These are phyloP conservation scores for Cryptus armator DNA, from an alignment of 2,888 invertebrate species.

Conservation along the genomic window DNA sequence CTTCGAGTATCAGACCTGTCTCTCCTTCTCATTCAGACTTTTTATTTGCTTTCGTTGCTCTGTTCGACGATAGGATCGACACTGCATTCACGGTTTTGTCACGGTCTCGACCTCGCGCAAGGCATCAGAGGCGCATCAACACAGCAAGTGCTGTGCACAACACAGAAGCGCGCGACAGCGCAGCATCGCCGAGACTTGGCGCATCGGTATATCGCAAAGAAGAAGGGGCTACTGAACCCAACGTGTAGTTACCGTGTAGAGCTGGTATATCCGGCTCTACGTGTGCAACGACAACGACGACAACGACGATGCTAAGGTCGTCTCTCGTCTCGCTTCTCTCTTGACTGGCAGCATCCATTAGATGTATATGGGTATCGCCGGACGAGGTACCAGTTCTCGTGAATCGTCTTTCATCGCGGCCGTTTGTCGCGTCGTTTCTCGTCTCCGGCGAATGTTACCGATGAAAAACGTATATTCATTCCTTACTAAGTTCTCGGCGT, in stretches of 20 bases:
- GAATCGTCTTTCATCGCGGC: conserved; percentile 67
- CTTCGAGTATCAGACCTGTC: conserved; percentile 50
- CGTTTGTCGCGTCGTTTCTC: conserved; percentile 67
- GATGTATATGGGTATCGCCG: conserved; percentile 57
- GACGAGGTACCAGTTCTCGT: conserved; percentile 74
- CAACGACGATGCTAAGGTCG: conserved; percentile 50
- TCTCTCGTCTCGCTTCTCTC: conserved; percentile 59
- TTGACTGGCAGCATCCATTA: conserved; percentile 65
- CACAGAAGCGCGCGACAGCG: neutral
- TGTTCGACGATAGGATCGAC: conserved; percentile 63
- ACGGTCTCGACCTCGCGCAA: conserved; percentile 70
- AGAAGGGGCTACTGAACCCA: conserved; percentile 69
- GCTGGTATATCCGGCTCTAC: conserved; percentile 65
- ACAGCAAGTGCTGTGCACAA: conserved; percentile 14
- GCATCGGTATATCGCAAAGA: conserved; percentile 37
- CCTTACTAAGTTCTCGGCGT: neutral
- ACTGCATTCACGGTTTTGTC: conserved; percentile 73
- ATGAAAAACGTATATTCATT: conserved; percentile 45
- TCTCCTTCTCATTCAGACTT: conserved; percentile 39
- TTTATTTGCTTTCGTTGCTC: conserved; percentile 25
- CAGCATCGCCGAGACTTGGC: neutral
- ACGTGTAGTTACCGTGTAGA: conserved; percentile 66
- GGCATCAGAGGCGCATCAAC: conserved; percentile 18
- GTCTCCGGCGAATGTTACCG: conserved; percentile 45
- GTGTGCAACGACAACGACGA: conserved; percentile 57